Evolutionary conservation across 2,888 invertebrate genomes (phyloP).

Genomic region (Linnaemya vulpina): DNA sequence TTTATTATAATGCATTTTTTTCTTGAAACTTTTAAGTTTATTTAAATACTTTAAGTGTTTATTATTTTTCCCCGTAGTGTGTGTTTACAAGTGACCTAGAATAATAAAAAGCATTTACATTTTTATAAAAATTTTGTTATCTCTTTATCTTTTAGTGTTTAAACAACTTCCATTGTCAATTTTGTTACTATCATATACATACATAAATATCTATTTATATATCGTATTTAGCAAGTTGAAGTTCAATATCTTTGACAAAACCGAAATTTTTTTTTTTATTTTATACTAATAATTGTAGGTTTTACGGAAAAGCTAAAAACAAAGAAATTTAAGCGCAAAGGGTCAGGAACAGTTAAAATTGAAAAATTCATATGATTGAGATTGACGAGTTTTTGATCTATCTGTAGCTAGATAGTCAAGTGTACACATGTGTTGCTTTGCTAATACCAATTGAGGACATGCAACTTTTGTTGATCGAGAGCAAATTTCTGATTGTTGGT

Average conservation of each 20-base stretch:
- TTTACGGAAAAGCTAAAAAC: constrained; percentile 53
- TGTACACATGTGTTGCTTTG: too few relatives aligned
- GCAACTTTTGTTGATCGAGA: too few relatives aligned
- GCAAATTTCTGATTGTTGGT: too few relatives aligned
- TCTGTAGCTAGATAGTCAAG: too few relatives aligned
- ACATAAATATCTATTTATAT: too few relatives aligned
- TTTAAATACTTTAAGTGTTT: too few relatives aligned
- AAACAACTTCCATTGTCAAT: constrained; percentile 2
- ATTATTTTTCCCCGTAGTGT: background rate
- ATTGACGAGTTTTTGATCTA: too few relatives aligned
- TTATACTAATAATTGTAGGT: constrained; percentile 29
- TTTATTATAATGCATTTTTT: too few relatives aligned
- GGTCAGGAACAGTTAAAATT: too few relatives aligned
- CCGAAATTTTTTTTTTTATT: constrained; percentile 17
- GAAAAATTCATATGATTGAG: too few relatives aligned
- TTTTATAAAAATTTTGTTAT: background rate
- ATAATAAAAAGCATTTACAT: background rate
- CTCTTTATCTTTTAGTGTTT: background rate
- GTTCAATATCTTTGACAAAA: constrained; percentile 47
- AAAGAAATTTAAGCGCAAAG: constrained; percentile 30
- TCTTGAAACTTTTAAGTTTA: too few relatives aligned
- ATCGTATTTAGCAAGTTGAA: constrained; percentile 1
- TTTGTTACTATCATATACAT: background rate
- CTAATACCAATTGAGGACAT: too few relatives aligned
- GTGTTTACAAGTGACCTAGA: background rate